Evolutionary conservation across 2,888 invertebrate genomes (phyloP).

Genomic region (Apodemia mormo): DNA sequence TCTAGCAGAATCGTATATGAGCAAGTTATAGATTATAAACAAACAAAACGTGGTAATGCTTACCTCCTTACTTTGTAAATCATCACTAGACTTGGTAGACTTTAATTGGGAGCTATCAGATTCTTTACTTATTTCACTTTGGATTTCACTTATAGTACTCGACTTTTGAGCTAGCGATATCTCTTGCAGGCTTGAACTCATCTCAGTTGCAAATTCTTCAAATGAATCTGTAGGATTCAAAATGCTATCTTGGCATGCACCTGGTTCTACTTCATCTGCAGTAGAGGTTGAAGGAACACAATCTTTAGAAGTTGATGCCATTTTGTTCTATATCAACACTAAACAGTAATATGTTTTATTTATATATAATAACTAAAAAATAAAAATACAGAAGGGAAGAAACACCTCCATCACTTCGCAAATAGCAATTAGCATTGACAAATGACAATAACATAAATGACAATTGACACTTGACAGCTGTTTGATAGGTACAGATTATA

Average conservation of each 20-base stretch:
- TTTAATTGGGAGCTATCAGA: constrained; percentile 60
- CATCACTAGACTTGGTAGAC: constrained; percentile 62
- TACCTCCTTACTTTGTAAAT: constrained; percentile 67
- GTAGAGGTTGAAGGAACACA: constrained; percentile 42
- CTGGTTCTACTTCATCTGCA: constrained; percentile 65
- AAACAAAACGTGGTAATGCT: constrained; percentile 38
- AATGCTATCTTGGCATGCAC: constrained; percentile 83
- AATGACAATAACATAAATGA: not conserved
- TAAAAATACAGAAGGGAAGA: constrained; percentile 15
- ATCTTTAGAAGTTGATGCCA: constrained; percentile 72
- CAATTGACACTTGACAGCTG: not conserved
- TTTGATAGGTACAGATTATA: too few species aligned
- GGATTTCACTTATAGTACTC: constrained; percentile 83
- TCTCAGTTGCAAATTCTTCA: constrained; percentile 85
- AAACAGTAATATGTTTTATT: not conserved
- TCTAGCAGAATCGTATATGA: too few species aligned
- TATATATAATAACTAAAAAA: constrained; percentile 1
- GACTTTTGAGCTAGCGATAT: constrained; percentile 72
- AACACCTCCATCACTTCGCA: not conserved
- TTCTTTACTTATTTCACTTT: constrained; percentile 74
- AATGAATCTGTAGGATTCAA: constrained; percentile 87
- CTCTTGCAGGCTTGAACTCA: constrained; percentile 85
- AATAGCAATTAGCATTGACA: not conserved
- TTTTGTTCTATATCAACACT: constrained; percentile 36
- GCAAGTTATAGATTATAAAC: not conserved